Conservation (phyloP, 2,888 invertebrate genomes). For the Chaetogeoica ovagalla region DNA sequence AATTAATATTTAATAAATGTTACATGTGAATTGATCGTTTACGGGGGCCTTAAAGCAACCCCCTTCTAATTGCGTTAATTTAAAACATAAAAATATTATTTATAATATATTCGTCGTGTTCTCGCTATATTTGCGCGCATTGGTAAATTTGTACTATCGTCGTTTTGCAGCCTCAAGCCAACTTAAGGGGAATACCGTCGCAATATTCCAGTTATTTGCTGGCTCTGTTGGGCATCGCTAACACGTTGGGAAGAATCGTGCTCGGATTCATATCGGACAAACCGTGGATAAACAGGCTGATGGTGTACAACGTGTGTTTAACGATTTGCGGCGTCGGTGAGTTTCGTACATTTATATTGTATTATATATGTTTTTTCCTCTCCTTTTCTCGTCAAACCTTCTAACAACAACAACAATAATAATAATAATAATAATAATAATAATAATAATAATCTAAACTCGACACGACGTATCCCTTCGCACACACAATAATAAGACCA, state of each 20-base stretch:
- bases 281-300: constrained; percentile 86
- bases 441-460: no score
- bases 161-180: constrained; percentile 67
- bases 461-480: no score
- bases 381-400: constrained; percentile 55
- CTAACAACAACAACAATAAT: no score
- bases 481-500: no score
- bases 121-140: not conserved
- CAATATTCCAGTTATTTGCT: constrained; percentile 71
- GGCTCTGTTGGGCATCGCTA: constrained; percentile 81
- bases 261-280: constrained; percentile 87
- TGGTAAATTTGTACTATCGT: not conserved
- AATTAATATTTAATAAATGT: no score
- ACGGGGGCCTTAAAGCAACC: no score
- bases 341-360: constrained; percentile 58
- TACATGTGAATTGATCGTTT: no score
- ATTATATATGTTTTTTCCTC: constrained; percentile 37
- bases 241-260: constrained; percentile 84
- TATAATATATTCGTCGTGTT: no score
- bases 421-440: not conserved
- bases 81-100: no score
- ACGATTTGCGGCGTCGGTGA: constrained; percentile 85
- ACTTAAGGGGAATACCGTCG: constrained; percentile 65
- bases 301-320: constrained; percentile 86
- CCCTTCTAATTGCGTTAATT: no score